phyloP scores from a whole-genome alignment of 2,113 vertebrate genomes.

The Panurus biarmicus region DNA sequence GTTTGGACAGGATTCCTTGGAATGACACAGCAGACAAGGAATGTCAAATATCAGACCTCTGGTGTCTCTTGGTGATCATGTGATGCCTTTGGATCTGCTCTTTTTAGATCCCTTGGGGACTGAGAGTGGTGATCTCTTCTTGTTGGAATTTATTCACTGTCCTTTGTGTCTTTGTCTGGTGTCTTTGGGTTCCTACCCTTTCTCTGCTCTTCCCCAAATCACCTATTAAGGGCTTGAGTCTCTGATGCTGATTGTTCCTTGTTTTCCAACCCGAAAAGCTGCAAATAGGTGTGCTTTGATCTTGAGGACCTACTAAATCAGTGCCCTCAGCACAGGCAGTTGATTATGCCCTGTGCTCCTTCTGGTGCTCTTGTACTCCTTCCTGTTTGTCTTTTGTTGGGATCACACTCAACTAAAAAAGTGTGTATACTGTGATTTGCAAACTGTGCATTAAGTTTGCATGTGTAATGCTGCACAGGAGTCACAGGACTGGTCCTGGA shows the following conservation, averaged over 20 bases:
- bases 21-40: background rate
- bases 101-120: background rate
- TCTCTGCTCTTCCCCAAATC: background rate
- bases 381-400: background rate
- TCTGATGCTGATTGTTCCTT: background rate
- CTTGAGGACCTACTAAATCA: background rate
- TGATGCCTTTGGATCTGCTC: background rate
- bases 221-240: background rate
- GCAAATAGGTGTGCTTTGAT: background rate
- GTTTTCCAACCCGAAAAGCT: background rate
- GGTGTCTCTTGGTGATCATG: background rate
- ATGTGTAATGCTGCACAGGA: background rate
- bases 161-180: background rate
- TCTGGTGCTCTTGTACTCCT: background rate
- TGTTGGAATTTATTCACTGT: background rate
- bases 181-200: background rate
- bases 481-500: background rate
- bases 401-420: background rate
- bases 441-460: background rate
- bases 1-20: background rate
- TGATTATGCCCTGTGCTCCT: background rate
- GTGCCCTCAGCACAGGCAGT: background rate
- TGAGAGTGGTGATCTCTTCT: background rate
- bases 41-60: background rate
- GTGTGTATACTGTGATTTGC: background rate